phyloP scores from a whole-genome alignment of 2,797 vertebrate species.

The Ibycter americanus region DNA sequence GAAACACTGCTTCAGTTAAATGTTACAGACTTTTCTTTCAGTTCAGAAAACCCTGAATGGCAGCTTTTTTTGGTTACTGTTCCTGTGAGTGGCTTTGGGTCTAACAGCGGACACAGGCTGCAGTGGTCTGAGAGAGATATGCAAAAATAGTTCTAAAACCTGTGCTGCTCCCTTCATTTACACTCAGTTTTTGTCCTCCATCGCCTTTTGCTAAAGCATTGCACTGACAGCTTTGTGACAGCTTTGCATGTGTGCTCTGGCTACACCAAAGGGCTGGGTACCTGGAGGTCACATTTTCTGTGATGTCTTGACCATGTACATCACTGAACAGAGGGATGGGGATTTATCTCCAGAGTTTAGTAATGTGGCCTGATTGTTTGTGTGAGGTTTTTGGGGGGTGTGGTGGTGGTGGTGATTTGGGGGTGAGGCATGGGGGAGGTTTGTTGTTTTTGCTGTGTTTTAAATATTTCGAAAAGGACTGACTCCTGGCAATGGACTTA shows the following conservation, averaged over 20 bases:
- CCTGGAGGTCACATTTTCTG: rapidly evolving
- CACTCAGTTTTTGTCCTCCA: rapidly evolving
- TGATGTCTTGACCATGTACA: rapidly evolving
- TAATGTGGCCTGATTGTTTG: not conserved
- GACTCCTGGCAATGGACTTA: not conserved
- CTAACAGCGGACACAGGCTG: rapidly evolving
- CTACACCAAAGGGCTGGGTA: rapidly evolving
- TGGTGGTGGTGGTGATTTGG: not conserved
- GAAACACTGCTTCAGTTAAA: not conserved
- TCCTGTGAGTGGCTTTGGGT: not conserved
- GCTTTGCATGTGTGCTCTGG: not conserved
- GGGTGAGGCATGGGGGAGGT: too few species aligned
- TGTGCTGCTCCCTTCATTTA: not conserved
- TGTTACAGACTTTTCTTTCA: rapidly evolving
- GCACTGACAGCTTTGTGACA: not conserved
- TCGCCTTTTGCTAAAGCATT: not conserved
- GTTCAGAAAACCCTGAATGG: not conserved
- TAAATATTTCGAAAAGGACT: not conserved
- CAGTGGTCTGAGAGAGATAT: not conserved
- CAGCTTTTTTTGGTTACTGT: not conserved
- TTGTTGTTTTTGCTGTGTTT: not conserved
- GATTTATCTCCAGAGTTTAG: not conserved
- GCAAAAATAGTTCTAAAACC: not conserved
- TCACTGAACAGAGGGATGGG: not conserved
- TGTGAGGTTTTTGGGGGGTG: too few species aligned